Percentiles rank a stretch among this genome's conserved stretches.
phyloP scores from a whole-genome alignment of 2,888 invertebrate genomes.

The Nebria salina region DNA sequence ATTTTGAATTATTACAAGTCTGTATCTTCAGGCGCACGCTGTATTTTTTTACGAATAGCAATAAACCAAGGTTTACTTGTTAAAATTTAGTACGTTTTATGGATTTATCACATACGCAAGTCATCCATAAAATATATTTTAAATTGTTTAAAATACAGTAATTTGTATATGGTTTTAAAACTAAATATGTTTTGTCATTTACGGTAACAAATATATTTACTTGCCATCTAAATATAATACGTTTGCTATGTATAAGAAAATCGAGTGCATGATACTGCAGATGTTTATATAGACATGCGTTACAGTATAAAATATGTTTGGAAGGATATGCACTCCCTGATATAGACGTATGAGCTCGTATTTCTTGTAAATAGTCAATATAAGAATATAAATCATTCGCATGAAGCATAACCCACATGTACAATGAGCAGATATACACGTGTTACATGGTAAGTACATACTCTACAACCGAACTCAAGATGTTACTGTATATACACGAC shows the following conservation, averaged over 20 bases:
- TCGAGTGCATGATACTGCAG: too few relatives aligned
- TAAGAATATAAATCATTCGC: background rate
- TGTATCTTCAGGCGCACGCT: background rate
- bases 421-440: background rate
- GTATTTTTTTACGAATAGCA: background rate
- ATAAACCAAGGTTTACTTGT: background rate
- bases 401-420: background rate
- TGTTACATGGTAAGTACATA: background rate
- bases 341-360: background rate
- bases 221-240: too few relatives aligned
- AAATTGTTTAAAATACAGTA: too few relatives aligned
- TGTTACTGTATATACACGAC: background rate
- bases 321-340: background rate
- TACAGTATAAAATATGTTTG: background rate
- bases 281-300: background rate
- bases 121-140: too few relatives aligned
- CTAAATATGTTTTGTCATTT: too few relatives aligned
- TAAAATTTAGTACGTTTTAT: background rate
- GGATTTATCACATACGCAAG: background rate
- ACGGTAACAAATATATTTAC: too few relatives aligned
- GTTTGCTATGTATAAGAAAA: too few relatives aligned
- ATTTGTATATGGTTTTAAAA: too few relatives aligned
- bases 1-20: constrained; percentile 1
- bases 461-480: background rate
- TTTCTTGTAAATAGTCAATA: constrained; percentile 1